Percentiles rank a stretch among this genome's conserved stretches.
Conservation (phyloP, 2,888 invertebrate genomes). For the Drosophila stalkeri region DNA sequence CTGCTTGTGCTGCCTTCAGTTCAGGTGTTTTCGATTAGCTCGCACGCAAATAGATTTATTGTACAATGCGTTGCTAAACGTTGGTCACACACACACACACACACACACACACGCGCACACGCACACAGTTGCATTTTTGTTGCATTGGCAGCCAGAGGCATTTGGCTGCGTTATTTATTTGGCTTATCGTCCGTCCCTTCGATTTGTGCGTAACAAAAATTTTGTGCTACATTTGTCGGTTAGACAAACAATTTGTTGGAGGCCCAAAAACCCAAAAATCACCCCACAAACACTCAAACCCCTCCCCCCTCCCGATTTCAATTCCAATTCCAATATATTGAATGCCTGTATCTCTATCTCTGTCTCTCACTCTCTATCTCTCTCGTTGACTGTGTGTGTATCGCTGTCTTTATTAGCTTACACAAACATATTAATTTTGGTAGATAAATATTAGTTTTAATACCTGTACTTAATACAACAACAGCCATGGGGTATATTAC, state of each 20-base stretch:
- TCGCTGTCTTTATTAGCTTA: conserved; percentile 64
- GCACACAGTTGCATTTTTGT: conserved; percentile 44
- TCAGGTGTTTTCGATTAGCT: conserved; percentile 71
- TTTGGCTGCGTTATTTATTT: conserved; percentile 76
- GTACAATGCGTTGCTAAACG: conserved; percentile 68
- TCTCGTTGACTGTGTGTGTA: neutral
- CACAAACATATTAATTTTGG: conserved; percentile 78
- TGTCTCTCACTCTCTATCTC: neutral
- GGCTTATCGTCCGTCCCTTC: conserved; percentile 68
- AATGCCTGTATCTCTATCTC: neutral
- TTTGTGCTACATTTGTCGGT: conserved; percentile 75
- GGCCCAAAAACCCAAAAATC: conserved; percentile 3
- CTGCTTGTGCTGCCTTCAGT: conserved; percentile 12
- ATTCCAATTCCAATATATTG: conserved; percentile 9
- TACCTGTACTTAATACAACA: conserved; percentile 27
- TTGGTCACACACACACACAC: conserved; percentile 36
- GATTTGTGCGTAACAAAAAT: conserved; percentile 52
- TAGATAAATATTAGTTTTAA: conserved; percentile 81
- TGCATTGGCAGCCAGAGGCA: conserved; percentile 41
- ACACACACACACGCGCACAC: neutral
- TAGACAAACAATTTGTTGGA: conserved; percentile 66
- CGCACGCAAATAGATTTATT: conserved; percentile 75
- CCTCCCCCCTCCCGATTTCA: neutral
- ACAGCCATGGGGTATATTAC: conserved; percentile 23
- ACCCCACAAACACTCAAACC: neutral